Conservation (phyloP, 1,140 invertebrate species). For the Matsumurasca onukii region DNA sequence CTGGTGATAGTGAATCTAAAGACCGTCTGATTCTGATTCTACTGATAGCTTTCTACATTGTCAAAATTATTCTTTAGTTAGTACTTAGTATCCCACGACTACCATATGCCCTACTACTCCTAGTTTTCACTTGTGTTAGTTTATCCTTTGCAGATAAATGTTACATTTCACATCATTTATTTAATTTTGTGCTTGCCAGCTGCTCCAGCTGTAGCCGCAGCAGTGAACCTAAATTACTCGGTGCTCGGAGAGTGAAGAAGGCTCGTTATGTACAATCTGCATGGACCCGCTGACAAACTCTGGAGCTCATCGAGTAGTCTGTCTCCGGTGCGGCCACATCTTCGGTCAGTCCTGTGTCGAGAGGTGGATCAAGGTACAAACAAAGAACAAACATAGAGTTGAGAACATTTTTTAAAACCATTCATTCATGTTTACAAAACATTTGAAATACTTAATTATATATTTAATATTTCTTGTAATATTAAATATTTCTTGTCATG, state of each 20-base stretch:
- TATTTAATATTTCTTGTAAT: too few species aligned
- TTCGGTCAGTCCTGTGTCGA: conserved; percentile 84
- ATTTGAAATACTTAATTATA: too few species aligned
- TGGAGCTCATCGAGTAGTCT: conserved; percentile 79
- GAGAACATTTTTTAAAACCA: too few species aligned
- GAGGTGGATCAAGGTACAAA: conserved; percentile 67
- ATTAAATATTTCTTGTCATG: too few species aligned
- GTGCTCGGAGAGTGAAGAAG: conserved; percentile 55
- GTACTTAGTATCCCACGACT: background rate
- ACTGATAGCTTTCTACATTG: too few species aligned
- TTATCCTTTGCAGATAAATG: background rate
- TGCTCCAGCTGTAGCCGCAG: background rate
- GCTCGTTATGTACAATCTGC: conserved; percentile 81
- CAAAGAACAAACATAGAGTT: too few species aligned
- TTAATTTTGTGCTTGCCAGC: too few species aligned
- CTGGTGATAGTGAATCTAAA: too few species aligned
- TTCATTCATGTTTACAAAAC: too few species aligned
- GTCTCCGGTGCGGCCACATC: conserved; percentile 86
- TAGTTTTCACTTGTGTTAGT: background rate
- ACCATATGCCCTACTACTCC: background rate
- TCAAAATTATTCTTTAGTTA: too few species aligned
- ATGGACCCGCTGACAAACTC: conserved; percentile 82
- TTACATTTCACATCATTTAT: too few species aligned
- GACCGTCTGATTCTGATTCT: too few species aligned
- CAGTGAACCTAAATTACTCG: background rate